These are phyloP conservation scores for Sarcophilus harrisii DNA, from an alignment of 2,797 vertebrate genomes.

Conservation along the genomic window DNA sequence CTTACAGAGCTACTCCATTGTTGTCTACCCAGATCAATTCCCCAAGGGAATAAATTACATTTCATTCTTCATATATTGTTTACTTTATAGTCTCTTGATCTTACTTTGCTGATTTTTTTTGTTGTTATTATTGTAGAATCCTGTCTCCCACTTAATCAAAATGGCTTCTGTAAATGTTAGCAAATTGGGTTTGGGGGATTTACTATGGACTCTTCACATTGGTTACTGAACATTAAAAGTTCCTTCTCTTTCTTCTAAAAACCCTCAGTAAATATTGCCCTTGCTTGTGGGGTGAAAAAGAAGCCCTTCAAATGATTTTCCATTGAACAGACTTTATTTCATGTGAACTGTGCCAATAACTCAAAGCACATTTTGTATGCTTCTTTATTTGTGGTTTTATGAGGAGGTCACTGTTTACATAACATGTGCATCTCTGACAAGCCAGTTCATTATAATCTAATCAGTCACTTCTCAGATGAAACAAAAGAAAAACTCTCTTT, in stretches of 20 bases:
- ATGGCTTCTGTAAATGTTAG: conserved; percentile 78
- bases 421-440: not conserved
- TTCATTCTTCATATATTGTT: conserved; percentile 78
- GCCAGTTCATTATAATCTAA: conserved; percentile 39
- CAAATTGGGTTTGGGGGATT: conserved; percentile 46
- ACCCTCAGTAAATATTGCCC: conserved; percentile 49
- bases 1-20: not conserved
- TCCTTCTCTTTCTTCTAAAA: not conserved
- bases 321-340: conserved; percentile 52
- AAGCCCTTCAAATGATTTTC: conserved; percentile 46
- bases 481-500: conserved; percentile 28
- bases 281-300: conserved; percentile 14
- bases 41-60: conserved; percentile 80
- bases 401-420: conserved; percentile 43
- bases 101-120: conserved; percentile 77
- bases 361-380: conserved; percentile 43
- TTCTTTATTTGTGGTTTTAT: conserved; percentile 22
- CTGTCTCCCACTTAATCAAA: conserved; percentile 77
- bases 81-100: conserved; percentile 80
- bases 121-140: conserved; percentile 73
- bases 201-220: conserved; percentile 30
- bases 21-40: conserved; percentile 59
- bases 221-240: conserved; percentile 1
- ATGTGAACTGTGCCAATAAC: conserved; percentile 20
- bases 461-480: conserved; percentile 33